Evolutionary conservation across 1,140 invertebrate species (phyloP), one percentile per base, ranked within the genome.

Genomic region (Hycleus phaleratus): DNA sequence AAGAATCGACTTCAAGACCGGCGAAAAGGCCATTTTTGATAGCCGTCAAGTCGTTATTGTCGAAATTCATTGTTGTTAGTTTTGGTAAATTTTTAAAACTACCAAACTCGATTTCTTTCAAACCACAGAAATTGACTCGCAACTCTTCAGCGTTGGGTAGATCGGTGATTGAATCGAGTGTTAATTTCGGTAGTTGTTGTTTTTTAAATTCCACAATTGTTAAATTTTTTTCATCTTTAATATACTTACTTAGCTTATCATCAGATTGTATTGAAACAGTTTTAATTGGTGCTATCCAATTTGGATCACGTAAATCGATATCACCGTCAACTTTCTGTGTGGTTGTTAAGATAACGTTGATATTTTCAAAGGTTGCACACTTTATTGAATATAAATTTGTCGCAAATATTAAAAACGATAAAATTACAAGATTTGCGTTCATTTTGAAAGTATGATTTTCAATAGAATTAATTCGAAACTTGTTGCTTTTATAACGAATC

Each of bases 351-450:
- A 40, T 5, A 39, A 50, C 8, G 4, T 38, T 39, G 10, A 40
- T 32, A 50, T 50, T 50, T 50, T 50, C 49, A 25, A 38, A 50
- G 8, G 49, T 50, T 11, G 32, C 49, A 42, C 49, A 18, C 18
- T 18, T 18, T 18, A 18, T 18, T 18, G 18, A 18, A 18, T 18
- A 18, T 18, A 18, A 18, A 18, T 18, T 18, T 1, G 18, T 18
- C 2, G 2, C 1, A 18, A 18, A 18, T 18, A 18, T 18, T 18
- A 18, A 18, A 18, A 18, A 18, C 18, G 18, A 18, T 18, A 18
- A 18, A 18, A 18, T 18, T 18, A 18, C 18, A 18, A 18, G 18
- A 18, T 18, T 18, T 18, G 18, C 18, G 18, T 18, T 18, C 18
- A 18, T 18, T 18, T 1, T 18, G 18, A 18, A 18, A 18, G 1